Base-by-base conservation (phyloP, 2,888 invertebrate genomes). In the Julus scanicus region DNA sequence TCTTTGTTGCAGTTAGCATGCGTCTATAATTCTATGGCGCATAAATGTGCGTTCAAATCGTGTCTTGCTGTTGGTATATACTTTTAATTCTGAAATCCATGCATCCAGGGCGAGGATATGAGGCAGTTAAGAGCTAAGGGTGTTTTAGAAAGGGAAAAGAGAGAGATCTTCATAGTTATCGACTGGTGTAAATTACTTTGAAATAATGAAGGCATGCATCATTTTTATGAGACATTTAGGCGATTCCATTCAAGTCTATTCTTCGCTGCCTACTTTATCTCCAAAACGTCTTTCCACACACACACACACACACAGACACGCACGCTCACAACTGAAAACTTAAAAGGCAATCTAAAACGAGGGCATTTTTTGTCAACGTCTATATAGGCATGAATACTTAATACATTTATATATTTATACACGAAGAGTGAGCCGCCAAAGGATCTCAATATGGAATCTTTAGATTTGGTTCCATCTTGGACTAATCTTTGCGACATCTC, bases 161-260 rank as follows among this genome's bases (percentile, higher is more conserved):
- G 71, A 71, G 71, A 71, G 71, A 71, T 71, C 53, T 57, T 86
- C 86, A 49, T 44, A 57, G 39, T 71, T 87, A 87, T 87, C 87
- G 87, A 87, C 87, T 87, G 71, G 87, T 87, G 87, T 87, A 87
- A 87, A 87, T 87, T 87, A 87, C 87, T 87, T 87, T 87, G 87
- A 87, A 87, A 57, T 87, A 87, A 87, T 87, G 87, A 87, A 87
- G 87, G 87, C 87, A 87, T 87, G 87, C 87, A 87, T 87, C 87
- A 87, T 87, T 87, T 87, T 87, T 87, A 87, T 87, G 87, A 87
- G 87, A 87, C 87, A 87, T 87, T 87, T 87, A 87, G 87, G 44
- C 87, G 87, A 87, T 87, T 87, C 87, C 87, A 87, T 87, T 87
- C 84, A 40, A 48, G 48, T n/a, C 84, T 48, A 84, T 84, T 84